phyloP scores from a whole-genome alignment of 2,797 vertebrate genomes.

The Falco naumanni region DNA sequence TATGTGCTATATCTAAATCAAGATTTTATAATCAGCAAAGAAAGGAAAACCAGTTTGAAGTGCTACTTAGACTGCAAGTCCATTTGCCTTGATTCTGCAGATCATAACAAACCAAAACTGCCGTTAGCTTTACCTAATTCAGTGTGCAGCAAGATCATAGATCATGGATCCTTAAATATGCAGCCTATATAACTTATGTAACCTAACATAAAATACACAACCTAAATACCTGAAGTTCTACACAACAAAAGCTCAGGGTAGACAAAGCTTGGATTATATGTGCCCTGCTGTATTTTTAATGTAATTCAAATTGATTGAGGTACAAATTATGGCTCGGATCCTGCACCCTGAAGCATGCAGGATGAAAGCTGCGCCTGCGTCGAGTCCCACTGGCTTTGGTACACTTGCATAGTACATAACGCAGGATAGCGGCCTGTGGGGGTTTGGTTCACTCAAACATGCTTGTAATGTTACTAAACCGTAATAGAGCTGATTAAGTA shows the following conservation, averaged over 20 bases:
- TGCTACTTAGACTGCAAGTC: not conserved
- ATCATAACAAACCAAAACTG: not conserved
- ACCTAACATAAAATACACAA: not conserved
- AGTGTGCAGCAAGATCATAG: not conserved
- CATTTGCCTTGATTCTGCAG: not conserved
- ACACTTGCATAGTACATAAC: not conserved
- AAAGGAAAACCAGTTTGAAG: not conserved
- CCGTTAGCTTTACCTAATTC: not conserved
- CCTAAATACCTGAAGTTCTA: not conserved
- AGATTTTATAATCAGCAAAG: not conserved
- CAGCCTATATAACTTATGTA: slow-evolving; percentile 35
- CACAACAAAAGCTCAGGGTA: not conserved
- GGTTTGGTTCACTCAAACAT: not conserved
- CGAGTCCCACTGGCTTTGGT: not conserved
- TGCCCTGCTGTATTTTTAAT: not conserved
- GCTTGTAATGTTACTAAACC: not conserved
- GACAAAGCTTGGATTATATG: not conserved
- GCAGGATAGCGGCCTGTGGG: not conserved
- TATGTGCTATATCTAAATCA: slow-evolving; percentile 3
- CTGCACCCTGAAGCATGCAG: not conserved
- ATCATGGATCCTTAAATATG: not conserved
- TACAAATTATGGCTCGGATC: not conserved
- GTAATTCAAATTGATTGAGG: not conserved
- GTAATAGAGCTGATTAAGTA: not conserved
- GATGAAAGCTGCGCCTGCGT: not conserved